A percentile compares a stretch with the other conserved stretches of the same genome.
These are phyloP conservation scores for Labia minor DNA, from an alignment of 2,888 invertebrate species.

Conservation along the genomic window DNA sequence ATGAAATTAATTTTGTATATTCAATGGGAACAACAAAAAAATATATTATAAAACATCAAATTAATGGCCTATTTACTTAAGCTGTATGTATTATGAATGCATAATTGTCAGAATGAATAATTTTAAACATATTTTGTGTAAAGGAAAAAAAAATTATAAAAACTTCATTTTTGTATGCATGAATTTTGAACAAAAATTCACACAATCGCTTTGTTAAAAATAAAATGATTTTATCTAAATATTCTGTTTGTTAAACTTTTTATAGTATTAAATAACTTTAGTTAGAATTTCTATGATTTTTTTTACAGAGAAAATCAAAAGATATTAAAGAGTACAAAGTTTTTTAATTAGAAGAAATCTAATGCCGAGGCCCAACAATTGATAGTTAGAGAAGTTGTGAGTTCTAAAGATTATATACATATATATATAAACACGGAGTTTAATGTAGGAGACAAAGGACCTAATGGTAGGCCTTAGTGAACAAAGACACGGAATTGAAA, in stretches of 20 bases:
- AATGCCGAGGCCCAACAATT: too few species aligned
- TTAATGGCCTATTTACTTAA: constrained; percentile 13
- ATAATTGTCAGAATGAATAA: constrained; percentile 20
- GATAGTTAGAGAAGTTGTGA: too few species aligned
- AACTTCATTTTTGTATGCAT: constrained; percentile 21
- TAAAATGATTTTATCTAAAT: constrained; percentile 23
- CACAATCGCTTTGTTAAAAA: constrained; percentile 23
- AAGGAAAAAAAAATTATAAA: constrained; percentile 18
- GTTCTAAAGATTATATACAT: too few species aligned
- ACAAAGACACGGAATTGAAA: too few species aligned
- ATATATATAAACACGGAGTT: too few species aligned
- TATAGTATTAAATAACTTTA: neutral
- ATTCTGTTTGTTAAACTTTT: neutral
- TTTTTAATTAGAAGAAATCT: too few species aligned
- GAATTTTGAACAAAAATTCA: constrained; percentile 19
- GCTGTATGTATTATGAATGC: constrained; percentile 16
- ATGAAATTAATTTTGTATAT: neutral
- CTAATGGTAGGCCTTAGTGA: too few species aligned
- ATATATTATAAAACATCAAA: neutral
- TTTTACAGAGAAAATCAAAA: too few species aligned
- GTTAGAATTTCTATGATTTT: too few species aligned
- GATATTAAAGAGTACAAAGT: too few species aligned
- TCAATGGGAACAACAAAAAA: constrained; percentile 7
- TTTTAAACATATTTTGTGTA: constrained; percentile 25
- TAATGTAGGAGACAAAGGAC: too few species aligned